These are phyloP conservation scores for Schizopygopsis pylzovi DNA, from an alignment of 2,797 vertebrate species.

Conservation along the genomic window DNA sequence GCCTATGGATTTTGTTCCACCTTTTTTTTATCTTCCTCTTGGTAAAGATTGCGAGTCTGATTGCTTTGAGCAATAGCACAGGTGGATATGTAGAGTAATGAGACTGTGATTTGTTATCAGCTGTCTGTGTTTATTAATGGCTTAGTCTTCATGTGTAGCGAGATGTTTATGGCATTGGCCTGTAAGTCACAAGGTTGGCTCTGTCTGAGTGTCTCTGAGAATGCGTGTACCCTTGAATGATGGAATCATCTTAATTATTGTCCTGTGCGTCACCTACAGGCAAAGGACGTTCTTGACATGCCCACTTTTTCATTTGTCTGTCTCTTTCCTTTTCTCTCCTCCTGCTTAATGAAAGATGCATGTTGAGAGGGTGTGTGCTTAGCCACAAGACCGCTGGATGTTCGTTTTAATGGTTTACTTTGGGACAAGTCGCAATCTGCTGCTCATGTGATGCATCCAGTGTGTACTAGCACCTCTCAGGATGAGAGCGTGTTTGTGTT, in stretches of 20 bases:
- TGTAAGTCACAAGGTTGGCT: neutral
- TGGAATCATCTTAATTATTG: slow-evolving; percentile 3
- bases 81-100: slow-evolving; percentile 14
- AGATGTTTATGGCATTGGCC: neutral
- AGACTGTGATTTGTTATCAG: neutral
- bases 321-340: neutral
- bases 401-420: slow-evolving; percentile 50
- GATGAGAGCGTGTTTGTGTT: neutral
- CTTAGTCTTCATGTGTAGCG: neutral
- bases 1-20: neutral
- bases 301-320: slow-evolving; percentile 12
- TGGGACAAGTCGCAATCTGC: slow-evolving; percentile 41
- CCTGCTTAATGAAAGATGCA: slow-evolving; percentile 38
- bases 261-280: slow-evolving; percentile 8
- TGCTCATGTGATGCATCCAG: slow-evolving; percentile 16
- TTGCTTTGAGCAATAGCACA: neutral
- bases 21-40: neutral
- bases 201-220: slow-evolving; percentile 9
- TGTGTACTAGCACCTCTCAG: slow-evolving; percentile 13
- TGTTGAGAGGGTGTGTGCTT: slow-evolving; percentile 9
- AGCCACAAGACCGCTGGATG: slow-evolving; percentile 41
- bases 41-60: neutral
- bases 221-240: neutral
- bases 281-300: slow-evolving; percentile 36
- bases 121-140: neutral